A percentile compares a stretch with the other conserved stretches of the same genome.
phyloP scores from a whole-genome alignment of 2,113 vertebrate genomes.

The Sturnira hondurensis region DNA sequence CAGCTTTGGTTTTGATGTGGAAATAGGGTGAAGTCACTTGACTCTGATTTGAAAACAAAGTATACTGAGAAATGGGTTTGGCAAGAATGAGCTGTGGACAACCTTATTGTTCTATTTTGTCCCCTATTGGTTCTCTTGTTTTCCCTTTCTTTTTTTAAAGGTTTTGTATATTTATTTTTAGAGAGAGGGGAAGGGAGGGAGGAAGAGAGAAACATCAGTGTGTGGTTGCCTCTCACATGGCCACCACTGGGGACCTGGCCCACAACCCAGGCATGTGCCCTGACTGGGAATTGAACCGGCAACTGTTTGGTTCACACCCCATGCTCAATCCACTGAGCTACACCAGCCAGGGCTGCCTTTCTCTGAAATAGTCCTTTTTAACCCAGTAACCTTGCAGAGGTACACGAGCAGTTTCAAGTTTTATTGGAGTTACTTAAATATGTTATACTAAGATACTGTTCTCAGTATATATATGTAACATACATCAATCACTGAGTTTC shows the following conservation, averaged over 20 bases:
- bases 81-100: constrained; percentile 13
- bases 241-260: too few relatives aligned
- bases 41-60: constrained; percentile 19
- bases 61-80: constrained; percentile 30
- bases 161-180: too few relatives aligned
- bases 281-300: too few relatives aligned
- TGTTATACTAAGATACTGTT: not conserved
- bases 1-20: not conserved
- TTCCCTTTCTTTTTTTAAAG: constrained; percentile 10
- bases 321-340: too few relatives aligned
- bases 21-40: constrained; percentile 4
- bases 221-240: too few relatives aligned
- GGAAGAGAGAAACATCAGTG: too few relatives aligned
- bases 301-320: too few relatives aligned
- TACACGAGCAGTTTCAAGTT: constrained; percentile 4
- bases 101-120: constrained; percentile 14
- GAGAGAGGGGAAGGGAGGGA: too few relatives aligned
- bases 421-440: constrained; percentile 31
- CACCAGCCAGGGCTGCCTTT: not conserved
- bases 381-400: not conserved
- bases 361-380: constrained; percentile 36
- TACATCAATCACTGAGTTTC: not conserved
- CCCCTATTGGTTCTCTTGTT: not conserved
- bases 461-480: not conserved
- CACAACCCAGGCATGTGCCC: too few relatives aligned